Base-by-base conservation (phyloP, 1,140 invertebrate genomes). In the Leucophenga varia region DNA sequence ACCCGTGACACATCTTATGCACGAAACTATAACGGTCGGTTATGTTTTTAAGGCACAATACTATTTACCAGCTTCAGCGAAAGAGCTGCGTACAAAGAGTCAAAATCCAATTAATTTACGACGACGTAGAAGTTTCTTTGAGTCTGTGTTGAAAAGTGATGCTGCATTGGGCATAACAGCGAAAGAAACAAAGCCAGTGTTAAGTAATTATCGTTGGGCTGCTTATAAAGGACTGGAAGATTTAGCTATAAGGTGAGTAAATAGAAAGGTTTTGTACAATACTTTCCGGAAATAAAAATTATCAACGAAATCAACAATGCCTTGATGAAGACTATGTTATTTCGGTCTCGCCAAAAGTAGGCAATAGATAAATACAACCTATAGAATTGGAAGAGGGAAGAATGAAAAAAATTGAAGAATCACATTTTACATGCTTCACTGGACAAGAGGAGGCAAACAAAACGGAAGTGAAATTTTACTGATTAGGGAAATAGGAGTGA, bases 1-100 rank as follows among this genome's bases (percentile, higher is more conserved):
- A 42, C 72, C 72, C 0, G 53, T 67, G 8, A 57, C 63, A 1
- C 51, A 61, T 22, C 52, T 75, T 0, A 43, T 58, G 9, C 17
- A 49, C 5, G 73, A 74, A 39, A 41, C 64, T 5, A 55, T 74
- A 28, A 48, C 64, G 4, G 57, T 57, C 0, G 73, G 73, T 8
- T 75, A 74, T 43, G 73, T 75, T 2, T 13, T 75, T 0, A 74
- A 74, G 31, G 64, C 70, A 0, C 55, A 73, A 19, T 74, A 72
- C 21, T 61, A 37, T 32, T 38, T 75, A 41, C 68, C 73, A 5
- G 34, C 37, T n/a, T 55, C 48, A 3, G 58, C 45, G 18, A 40
- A 54, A 21, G 52, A 68, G 10, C 19, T 61, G 9, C 54, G 67
- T 31, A 50, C 35, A 3, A 59, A 64, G 46, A 41, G 54, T 44